Base-by-base conservation (phyloP, 2,113 vertebrate species). In the Tympanuchus pallidicinctus region DNA sequence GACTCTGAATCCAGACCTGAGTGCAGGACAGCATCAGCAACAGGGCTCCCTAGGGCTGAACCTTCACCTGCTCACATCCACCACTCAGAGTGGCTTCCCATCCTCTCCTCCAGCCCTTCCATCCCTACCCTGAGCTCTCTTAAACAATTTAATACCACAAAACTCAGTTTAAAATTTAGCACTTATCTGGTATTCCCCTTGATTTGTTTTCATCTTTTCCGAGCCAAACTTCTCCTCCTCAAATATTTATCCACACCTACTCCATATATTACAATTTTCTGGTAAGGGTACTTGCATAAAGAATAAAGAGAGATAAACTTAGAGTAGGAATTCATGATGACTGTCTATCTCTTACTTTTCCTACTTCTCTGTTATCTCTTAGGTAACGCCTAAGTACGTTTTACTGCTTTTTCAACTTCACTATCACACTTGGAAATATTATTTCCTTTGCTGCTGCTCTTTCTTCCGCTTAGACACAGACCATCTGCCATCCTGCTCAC, bases 401-500 rank as follows among this genome's bases (percentile, higher is more conserved):
- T 30, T 79, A 73, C n/a, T 27, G 48, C 40, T 88, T 96, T 79
- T 76, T 71, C 89, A 92, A 92, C 60, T 91, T 85, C 40, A 25
- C 79, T 59, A 28, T 82, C 1, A 7, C 11, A 65, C n/a, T 52
- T 82, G 63, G 40, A 21, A 85, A 61, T 84, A 71, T 36, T 50
- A 74, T 40, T 69, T 93, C 47, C 77, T 84, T 79, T 70, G 48
- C 27, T 87, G 66, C 66, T 93, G 74, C 30, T 91, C 54, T 64
- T 84, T 87, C 74, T 57, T 73, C 75, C 1, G 2, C 67, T 89
- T 75, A 63, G 42, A 89, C 24, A 71, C 14, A 78, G 48, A 61
- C 87, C 88, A 87, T 79, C 84, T 94, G 94, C 91, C 82, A 85
- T 40, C 30, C 59, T 72, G 71, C 63, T 94, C 54, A 84, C 57